Evolutionary conservation across 2,888 invertebrate species (phyloP).

Genomic region (Himalopsyche japonica): DNA sequence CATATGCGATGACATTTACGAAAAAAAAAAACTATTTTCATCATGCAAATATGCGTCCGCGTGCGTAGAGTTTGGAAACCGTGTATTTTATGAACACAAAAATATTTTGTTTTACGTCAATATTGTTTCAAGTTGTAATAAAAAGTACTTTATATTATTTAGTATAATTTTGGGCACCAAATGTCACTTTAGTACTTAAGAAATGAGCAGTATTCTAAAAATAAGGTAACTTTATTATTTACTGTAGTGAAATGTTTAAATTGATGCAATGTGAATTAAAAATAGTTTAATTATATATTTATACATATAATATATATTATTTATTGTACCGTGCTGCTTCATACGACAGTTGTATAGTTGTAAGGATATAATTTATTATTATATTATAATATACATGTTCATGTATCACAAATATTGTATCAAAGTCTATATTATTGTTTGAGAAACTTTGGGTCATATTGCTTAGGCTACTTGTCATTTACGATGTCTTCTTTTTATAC

Average conservation of each 20-base stretch:
- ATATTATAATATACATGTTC: not conserved
- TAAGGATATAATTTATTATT: conserved; percentile 8
- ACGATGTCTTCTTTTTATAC: too few relatives aligned
- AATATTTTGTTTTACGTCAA: too few relatives aligned
- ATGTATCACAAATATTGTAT: not conserved
- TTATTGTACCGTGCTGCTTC: not conserved
- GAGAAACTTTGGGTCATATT: not conserved
- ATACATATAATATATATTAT: too few relatives aligned
- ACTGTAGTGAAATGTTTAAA: not conserved
- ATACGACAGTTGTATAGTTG: conserved; percentile 6
- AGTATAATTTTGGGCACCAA: not conserved
- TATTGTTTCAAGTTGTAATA: too few relatives aligned
- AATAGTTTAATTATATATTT: not conserved
- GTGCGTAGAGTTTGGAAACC: too few relatives aligned
- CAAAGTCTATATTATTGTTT: not conserved
- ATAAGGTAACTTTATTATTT: not conserved
- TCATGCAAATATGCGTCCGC: too few relatives aligned
- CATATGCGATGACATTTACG: too few relatives aligned
- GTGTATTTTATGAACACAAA: too few relatives aligned
- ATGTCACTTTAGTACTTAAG: not conserved
- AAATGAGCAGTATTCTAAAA: conserved; percentile 4
- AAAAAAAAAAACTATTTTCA: too few relatives aligned
- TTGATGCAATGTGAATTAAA: not conserved
- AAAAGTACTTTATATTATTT: too few relatives aligned
- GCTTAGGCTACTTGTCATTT: not conserved